Base-by-base conservation (phyloP, 2,113 vertebrate species). In the Marmota monax region DNA sequence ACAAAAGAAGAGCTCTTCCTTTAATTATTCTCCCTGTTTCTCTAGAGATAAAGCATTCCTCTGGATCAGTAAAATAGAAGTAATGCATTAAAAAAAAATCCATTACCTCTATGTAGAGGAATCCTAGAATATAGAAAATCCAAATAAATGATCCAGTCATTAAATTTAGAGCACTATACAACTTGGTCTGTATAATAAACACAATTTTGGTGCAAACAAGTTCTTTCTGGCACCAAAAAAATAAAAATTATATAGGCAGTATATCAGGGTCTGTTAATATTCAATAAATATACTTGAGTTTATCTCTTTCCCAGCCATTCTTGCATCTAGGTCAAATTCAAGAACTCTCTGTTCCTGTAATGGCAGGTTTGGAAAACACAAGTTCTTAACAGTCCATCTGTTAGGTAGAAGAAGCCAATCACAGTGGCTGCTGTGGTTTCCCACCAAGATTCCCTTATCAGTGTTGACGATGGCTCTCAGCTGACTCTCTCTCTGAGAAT, bases 1-100 rank as follows among this genome's bases (percentile, higher is more conserved):
- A 73, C n/a, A n/a, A 51, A 45, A 85, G 1, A 17, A 87, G 23
- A 63, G 27, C 10, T 17, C 4, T 88, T 95, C 85, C 20, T 42
- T 96, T 88, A 48, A 23, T 70, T 58, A 58, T 8, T n/a, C 5
- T 12, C 37, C 69, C 61, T 63, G n/a, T 69, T 53, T 25, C 84
- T 88, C 34, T 48, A 74, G 48, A 82, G 84, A 88, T 53, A 65
- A 94, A 87, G 51, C n/a, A 74, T 79, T 76, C 22, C 61, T 88
- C 61, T 48, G 27, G 76, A 80, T 88, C 12, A 61, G 12, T 48
- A 90, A 80, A 20, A 90, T 2, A 74, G 18, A 63, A 67, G 42
- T 51, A 34, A 73, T 39, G 0, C 58, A 51, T 53, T 8, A 48
- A 51, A 51, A 74, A 95, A 67, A 32, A 16, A 78, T 17, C 17